These are phyloP conservation scores for Watsonalla cultraria DNA, from an alignment of 2,888 invertebrate genomes.

Conservation along the genomic window DNA sequence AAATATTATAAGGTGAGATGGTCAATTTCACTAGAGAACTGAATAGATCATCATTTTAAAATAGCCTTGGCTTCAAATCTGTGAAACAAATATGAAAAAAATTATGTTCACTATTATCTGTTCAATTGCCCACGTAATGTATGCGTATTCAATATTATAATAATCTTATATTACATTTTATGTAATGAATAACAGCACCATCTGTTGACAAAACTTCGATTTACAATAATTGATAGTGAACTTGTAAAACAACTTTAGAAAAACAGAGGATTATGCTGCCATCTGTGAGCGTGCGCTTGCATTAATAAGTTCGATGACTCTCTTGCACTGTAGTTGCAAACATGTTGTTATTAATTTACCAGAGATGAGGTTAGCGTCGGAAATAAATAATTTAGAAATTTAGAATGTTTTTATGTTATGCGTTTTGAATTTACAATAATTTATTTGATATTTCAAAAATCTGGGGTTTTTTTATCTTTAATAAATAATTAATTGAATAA, in stretches of 20 bases:
- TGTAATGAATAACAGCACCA: slow-evolving; percentile 39
- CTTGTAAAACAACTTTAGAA: slow-evolving; percentile 11
- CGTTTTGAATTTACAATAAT: neutral
- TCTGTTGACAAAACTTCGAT: slow-evolving; percentile 43
- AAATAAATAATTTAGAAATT: no score
- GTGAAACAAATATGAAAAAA: no score
- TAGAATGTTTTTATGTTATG: neutral
- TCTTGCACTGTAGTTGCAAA: slow-evolving; percentile 14
- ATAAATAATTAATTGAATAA: no score
- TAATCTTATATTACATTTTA: neutral
- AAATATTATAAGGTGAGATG: no score
- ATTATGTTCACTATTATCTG: no score
- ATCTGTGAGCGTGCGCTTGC: slow-evolving; percentile 57
- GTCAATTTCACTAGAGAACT: no score
- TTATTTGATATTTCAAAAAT: neutral
- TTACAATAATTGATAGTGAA: slow-evolving; percentile 28
- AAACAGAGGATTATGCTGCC: slow-evolving; percentile 40
- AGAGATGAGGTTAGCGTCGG: slow-evolving; percentile 35
- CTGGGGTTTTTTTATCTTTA: no score
- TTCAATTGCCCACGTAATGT: no score
- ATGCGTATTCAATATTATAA: no score
- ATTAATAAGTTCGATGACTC: slow-evolving; percentile 26
- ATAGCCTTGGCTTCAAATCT: no score
- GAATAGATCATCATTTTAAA: no score
- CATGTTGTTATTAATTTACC: slow-evolving; percentile 23